Evolutionary conservation across 2,888 invertebrate species (phyloP), one percentile per base, ranked within the genome.

Genomic region (Drosophila demipolita): DNA sequence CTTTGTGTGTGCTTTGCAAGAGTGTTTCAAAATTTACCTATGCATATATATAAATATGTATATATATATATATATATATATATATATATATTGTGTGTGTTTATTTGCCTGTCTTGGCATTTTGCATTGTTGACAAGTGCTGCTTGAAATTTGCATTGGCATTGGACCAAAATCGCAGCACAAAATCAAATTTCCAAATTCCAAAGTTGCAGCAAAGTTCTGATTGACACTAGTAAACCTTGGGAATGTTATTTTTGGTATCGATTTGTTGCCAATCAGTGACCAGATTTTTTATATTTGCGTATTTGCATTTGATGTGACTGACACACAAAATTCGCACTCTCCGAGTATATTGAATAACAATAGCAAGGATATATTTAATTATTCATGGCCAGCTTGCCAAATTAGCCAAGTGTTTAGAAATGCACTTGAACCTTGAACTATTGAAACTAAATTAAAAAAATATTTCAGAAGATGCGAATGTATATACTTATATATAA

Each of bases 171-270:
- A 83, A 65, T 83, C 64, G 65, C 57, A 79, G 69, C 66, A 69
- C 58, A 50, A 81, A 85, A 78, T 78, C 82, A 63, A 71, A 83
- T 76, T 75, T 71, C 58, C 65, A 72, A 86, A 78, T 80, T 55
- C 5, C 9, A 4, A 38, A 40, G 9, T 49, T 67, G 62, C 72
- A 71, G 65, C 54, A 68, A 57, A 62, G 70, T 66, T 58, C 61
- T 83, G 90, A 83, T 89, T 83, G 83, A 72, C 88, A 82, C 23
- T 45, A 35, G 54, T 36, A 59, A 73, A 55, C 83, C 73, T 76
- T 79, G 86, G 52, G 60, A 65, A 57, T 67, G 58, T 60, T 62
- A 66, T 75, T 75, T 59, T 23, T 42, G 49, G 20, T 48, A 62
- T 55, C 62, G 45, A 75, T 71, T 72, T 49, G 6, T 29, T 66